phyloP scores from a whole-genome alignment of 2,113 vertebrate species.

The Hiodon tergisus region DNA sequence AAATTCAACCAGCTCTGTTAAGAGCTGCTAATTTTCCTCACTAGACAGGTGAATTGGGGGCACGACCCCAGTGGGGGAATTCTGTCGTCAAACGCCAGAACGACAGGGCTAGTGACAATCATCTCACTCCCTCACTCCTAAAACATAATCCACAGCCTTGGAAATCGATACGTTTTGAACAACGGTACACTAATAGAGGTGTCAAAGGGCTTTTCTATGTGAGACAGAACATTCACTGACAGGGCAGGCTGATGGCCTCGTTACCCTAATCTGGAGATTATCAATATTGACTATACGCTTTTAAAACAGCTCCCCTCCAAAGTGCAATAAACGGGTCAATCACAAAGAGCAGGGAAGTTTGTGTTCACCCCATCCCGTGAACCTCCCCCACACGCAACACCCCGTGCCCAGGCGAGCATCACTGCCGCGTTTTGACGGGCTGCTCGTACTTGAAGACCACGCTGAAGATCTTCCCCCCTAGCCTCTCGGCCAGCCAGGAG shows the following conservation, averaged over 20 bases:
- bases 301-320: slow-evolving; percentile 18
- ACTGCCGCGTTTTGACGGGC: slow-evolving; percentile 50
- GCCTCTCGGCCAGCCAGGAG: slow-evolving; percentile 91
- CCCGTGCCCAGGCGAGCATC: neutral
- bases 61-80: neutral
- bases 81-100: neutral
- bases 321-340: slow-evolving; percentile 38
- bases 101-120: neutral
- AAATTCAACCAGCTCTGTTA: too few relatives aligned
- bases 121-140: neutral
- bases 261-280: neutral
- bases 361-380: slow-evolving; percentile 5
- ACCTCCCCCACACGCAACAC: too few relatives aligned
- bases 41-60: neutral
- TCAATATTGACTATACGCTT: slow-evolving; percentile 5
- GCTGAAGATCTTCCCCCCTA: slow-evolving; percentile 92
- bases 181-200: neutral
- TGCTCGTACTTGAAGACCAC: slow-evolving; percentile 97
- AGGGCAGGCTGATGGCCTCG: neutral
- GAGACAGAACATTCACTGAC: slow-evolving; percentile 20
- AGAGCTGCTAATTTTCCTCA: too few relatives aligned
- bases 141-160: neutral
- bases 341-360: slow-evolving; percentile 24
- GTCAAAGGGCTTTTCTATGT: neutral
- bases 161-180: neutral